A percentile compares a stretch with the other conserved stretches of the same genome.
Evolutionary conservation across 2,113 vertebrate species (phyloP).

Genomic region (Carettochelys insculpta): DNA sequence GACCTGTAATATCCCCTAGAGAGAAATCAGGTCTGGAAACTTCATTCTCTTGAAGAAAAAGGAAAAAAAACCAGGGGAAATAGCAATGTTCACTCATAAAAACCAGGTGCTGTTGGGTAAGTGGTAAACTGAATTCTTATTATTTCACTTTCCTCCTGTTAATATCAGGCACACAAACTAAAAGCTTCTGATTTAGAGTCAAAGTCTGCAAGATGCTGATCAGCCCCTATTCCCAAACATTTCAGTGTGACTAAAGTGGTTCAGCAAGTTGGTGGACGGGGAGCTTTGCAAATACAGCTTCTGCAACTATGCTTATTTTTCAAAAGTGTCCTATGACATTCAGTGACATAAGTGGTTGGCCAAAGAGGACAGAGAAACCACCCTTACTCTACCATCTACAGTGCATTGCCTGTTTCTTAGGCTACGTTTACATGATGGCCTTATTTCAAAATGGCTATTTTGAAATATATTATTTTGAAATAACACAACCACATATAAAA

Average conservation of each 20-base stretch:
- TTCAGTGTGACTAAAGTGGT: not conserved
- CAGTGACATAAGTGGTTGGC: conserved; percentile 24
- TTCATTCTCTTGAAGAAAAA: not conserved
- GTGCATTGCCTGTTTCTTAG: conserved; percentile 28
- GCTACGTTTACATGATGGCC: too few species aligned
- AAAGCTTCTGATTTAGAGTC: not conserved
- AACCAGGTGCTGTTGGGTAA: not conserved
- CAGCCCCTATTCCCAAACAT: not conserved
- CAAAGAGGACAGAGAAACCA: conserved; percentile 45
- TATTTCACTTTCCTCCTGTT: conserved; percentile 13
- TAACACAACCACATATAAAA: too few species aligned
- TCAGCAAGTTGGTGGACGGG: conserved; percentile 21
- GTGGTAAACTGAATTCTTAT: not conserved
- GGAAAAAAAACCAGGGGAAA: not conserved
- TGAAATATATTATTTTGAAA: too few species aligned
- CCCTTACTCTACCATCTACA: conserved; percentile 15
- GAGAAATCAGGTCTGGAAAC: conserved; percentile 15
- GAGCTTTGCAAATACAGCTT: conserved; percentile 51
- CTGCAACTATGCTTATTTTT: conserved; percentile 50
- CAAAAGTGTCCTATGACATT: not conserved
- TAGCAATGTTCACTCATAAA: not conserved
- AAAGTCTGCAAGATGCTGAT: not conserved
- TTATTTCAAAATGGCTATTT: too few species aligned
- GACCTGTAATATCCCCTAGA: conserved; percentile 11
- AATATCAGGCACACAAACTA: not conserved